Base-by-base conservation (phyloP, 2,797 vertebrate species). In the Alouatta caraya region DNA sequence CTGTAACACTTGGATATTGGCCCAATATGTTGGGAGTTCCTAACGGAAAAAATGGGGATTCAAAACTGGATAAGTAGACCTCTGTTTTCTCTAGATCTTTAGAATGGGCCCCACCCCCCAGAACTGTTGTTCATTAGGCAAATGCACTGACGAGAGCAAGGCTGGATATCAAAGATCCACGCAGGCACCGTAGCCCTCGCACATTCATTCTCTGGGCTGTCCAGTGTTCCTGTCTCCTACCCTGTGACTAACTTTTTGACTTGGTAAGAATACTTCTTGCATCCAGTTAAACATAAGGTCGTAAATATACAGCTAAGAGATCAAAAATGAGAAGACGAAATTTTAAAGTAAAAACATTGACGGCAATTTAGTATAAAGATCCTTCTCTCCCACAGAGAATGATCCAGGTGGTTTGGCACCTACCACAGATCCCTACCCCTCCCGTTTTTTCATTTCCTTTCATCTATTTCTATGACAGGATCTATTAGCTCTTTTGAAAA, bases 401-500 rank as follows among this genome's bases (percentile, higher is more conserved):
- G 90, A 73, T 37, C 30, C 89, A 70, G 72, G 48, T 78, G 50
- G n/a, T 59, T 46, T 26, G 75, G 61, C 8, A 95, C 28, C 28
- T 67, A 73, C 2, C 19, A 5, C 30, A 91, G 30, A 5, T 13
- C 48, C 46, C 59, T 14, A 42, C 5, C 39, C 39, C 15, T 22
- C 12, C 12, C 39, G 67, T 48, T 96, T 92, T 73, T 83, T 33
- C 57, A 95, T 92, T 95, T 91, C 37, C 83, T 96, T 82, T 96
- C 61, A 96, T 96, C 79, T 96, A 75, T 88, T 90, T 94, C 86
- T 50, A 88, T 91, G 75, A 97, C 44, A 89, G 19, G 22, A 67
- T 95, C 93, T 89, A 84, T 92, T 90, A 93, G 80, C 15, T 96
- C 91, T 84, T 96, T 96, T 87, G 75, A 96, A 97, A 98, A 96